Conservation (phyloP, 1,140 invertebrate species). For the Carcinoscorpius rotundicauda region DNA sequence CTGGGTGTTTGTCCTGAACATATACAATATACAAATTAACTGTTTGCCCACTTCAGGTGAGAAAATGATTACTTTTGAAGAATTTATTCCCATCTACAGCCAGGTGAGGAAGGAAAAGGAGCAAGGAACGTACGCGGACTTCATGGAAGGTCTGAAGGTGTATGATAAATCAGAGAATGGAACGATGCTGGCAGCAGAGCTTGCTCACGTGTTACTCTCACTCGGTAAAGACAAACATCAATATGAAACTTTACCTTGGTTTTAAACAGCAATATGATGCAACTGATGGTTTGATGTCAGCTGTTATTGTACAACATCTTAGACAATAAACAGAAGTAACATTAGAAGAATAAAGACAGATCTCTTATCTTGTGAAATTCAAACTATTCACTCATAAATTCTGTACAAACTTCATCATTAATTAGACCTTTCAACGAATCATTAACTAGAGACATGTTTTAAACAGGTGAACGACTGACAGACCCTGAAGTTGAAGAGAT, state of each 20-base stretch:
- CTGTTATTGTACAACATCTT: too few species aligned
- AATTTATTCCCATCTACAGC: slow-evolving; percentile 96
- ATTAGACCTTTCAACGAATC: not conserved
- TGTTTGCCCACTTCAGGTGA: slow-evolving; percentile 43
- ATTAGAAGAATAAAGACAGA: too few species aligned
- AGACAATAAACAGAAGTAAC: too few species aligned
- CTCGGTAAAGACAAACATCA: slow-evolving; percentile 46
- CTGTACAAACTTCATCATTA: not conserved
- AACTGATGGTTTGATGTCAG: too few species aligned
- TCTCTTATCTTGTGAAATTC: too few species aligned
- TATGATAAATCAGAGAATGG: slow-evolving; percentile 98
- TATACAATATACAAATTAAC: too few species aligned
- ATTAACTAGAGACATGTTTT: slow-evolving; percentile 7
- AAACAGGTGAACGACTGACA: slow-evolving; percentile 55
- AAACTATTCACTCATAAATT: too few species aligned
- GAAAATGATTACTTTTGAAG: slow-evolving; percentile 73
- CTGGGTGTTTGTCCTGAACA: too few species aligned
- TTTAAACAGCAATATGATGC: too few species aligned
- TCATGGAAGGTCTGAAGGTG: slow-evolving; percentile 96
- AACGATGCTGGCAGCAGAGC: slow-evolving; percentile 88
- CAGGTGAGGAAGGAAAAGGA: slow-evolving; percentile 95
- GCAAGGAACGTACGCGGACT: slow-evolving; percentile 92
- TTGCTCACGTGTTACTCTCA: slow-evolving; percentile 86
- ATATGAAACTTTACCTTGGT: too few species aligned
- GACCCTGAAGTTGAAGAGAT: slow-evolving; percentile 69